Evolutionary conservation across 2,797 vertebrate genomes (phyloP).

Genomic region (Cossypha heuglini): DNA sequence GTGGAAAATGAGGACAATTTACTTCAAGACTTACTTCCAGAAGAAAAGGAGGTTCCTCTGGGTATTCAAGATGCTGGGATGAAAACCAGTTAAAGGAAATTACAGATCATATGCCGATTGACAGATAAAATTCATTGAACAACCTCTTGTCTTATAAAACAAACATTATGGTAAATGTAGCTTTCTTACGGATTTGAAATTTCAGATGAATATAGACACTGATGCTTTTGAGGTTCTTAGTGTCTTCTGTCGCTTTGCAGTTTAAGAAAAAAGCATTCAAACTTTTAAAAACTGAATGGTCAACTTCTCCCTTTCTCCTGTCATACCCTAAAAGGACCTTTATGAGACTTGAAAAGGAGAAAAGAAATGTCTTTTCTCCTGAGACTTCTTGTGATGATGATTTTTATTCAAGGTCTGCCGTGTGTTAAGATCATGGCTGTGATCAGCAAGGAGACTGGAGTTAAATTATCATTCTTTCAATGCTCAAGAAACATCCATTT

Average conservation of each 20-base stretch:
- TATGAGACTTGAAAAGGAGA: not conserved
- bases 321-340: not conserved
- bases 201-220: not conserved
- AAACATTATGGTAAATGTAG: not conserved
- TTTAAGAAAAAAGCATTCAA: not conserved
- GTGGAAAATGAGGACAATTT: slow-evolving; percentile 34
- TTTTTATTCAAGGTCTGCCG: not conserved
- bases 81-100: slow-evolving; percentile 40
- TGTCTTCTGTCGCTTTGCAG: not conserved
- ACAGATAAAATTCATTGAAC: not conserved
- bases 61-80: slow-evolving; percentile 42
- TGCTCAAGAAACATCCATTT: not conserved
- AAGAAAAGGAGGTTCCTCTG: slow-evolving; percentile 53
- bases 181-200: not conserved
- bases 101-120: not conserved
- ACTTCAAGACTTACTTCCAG: not conserved
- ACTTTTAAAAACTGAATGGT: not conserved
- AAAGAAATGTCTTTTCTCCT: not conserved
- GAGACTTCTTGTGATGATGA: not conserved
- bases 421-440: not conserved
- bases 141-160: not conserved
- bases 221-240: not conserved
- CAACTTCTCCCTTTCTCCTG: not conserved
- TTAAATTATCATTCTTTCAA: not conserved
- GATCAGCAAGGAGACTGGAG: not conserved